Base-by-base conservation (phyloP, 2,888 invertebrate species). In the Meganola albula region DNA sequence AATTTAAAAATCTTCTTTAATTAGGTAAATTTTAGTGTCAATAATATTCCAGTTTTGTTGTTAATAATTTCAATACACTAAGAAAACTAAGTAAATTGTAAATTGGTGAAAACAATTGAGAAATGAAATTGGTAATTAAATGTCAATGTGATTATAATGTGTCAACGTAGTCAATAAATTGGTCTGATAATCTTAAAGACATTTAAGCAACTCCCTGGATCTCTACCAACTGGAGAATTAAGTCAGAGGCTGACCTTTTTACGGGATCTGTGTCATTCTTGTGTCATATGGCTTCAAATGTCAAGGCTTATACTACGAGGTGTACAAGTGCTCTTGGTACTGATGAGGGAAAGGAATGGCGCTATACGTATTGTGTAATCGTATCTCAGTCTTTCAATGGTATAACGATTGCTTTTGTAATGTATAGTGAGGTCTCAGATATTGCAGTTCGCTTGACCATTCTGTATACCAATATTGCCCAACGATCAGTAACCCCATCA, bases 401-500 rank as follows among this genome's bases (percentile, higher is more conserved):
- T n/a, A n/a, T n/a, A n/a, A n/a, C n/a, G n/a, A n/a, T n/a, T n/a
- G n/a, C n/a, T n/a, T n/a, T n/a, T n/a, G n/a, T n/a, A n/a, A n/a
- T n/a, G n/a, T n/a, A n/a, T n/a, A n/a, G n/a, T n/a, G n/a, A n/a
- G n/a, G n/a, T n/a, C n/a, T n/a, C n/a, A n/a, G 35, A 48, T 42
- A 47, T 48, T 52, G 57, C 40, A 53, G 48, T 47, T 36, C 43
- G 40, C n/a, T n/a, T 40, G 48, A 34, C 48, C 51, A 48, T 53
- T 49, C 44, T 44, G 52, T 47, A 54, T 58, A 57, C 37, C 52
- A 44, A 53, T 33, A 50, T 57, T 58, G 27, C 59, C 36, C 52
- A 56, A 58, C 46, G 31, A 46, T 37, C 37, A 33, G 45, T 48
- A 55, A 53, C 58, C 49, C 44, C 55, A 62, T 61, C 63, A 44